Conservation (phyloP, 1,140 invertebrate species). For the Drosophila ercepeae region DNA sequence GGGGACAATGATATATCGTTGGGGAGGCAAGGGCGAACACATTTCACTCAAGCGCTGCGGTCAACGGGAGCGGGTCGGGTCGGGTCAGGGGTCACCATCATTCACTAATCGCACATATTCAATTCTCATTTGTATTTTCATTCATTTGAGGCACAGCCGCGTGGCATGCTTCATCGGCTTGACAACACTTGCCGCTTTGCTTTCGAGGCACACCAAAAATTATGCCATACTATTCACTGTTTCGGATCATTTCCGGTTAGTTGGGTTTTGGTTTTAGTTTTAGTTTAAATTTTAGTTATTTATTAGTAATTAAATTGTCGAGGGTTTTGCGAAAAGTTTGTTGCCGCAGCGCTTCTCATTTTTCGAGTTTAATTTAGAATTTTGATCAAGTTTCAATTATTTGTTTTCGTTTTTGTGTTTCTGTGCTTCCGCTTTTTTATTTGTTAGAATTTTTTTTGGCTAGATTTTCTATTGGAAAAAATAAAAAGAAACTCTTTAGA, state of each 20-base stretch:
- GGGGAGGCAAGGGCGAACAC: conserved; percentile 21
- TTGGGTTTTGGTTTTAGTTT: conserved; percentile 14
- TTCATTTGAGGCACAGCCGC: conserved; percentile 54
- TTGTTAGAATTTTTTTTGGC: background rate
- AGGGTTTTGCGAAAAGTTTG: conserved; percentile 40
- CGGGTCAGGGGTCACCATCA: background rate
- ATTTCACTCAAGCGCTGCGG: conserved; percentile 68
- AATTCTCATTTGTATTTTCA: conserved; percentile 4
- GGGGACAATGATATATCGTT: no score
- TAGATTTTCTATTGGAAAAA: conserved; percentile 16
- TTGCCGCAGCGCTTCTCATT: conserved; percentile 73
- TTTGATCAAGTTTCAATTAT: conserved; percentile 22
- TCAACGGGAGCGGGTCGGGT: conserved; percentile 47
- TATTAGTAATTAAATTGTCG: conserved; percentile 5
- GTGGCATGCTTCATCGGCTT: conserved; percentile 41
- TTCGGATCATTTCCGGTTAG: conserved; percentile 38
- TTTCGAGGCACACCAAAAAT: conserved; percentile 21
- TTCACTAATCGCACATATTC: conserved; percentile 51
- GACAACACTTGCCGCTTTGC: conserved; percentile 16
- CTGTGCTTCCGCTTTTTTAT: background rate
- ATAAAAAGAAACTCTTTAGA: no score
- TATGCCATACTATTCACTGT: conserved; percentile 46
- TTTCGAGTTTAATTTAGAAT: conserved; percentile 49
- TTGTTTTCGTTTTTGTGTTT: conserved; percentile 3
- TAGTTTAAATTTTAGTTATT: conserved; percentile 23